Evolutionary conservation across 1,140 invertebrate species (phyloP).

Genomic region (Teleogryllus occipitalis): DNA sequence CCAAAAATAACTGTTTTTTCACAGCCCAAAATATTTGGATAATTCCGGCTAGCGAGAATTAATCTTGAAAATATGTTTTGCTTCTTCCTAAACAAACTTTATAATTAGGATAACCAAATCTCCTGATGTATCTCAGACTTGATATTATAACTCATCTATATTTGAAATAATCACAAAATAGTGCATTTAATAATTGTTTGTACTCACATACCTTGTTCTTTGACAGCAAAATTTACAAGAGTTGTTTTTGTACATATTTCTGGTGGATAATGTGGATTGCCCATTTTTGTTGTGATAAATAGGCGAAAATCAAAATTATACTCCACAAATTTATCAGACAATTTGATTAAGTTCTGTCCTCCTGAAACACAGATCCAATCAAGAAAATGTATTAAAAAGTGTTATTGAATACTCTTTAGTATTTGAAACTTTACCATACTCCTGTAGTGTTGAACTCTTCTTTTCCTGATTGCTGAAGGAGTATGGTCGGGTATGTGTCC

Average conservation of each 20-base stretch:
- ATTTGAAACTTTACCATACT: neutral
- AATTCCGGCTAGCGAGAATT: no score
- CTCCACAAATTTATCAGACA: constrained; percentile 80
- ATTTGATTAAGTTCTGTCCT: constrained; percentile 59
- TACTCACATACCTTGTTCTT: constrained; percentile 57
- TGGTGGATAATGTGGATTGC: constrained; percentile 83
- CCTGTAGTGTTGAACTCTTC: neutral
- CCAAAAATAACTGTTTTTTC: no score
- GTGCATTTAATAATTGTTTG: no score
- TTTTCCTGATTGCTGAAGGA: neutral
- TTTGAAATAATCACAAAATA: no score
- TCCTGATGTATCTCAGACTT: no score
- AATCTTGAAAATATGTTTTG: no score
- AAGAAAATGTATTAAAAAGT: neutral
- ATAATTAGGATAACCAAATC: no score
- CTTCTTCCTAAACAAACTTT: no score
- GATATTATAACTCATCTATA: no score
- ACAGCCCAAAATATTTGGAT: no score
- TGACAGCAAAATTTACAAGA: constrained; percentile 88
- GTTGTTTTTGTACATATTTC: constrained; percentile 86
- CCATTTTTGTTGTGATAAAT: constrained; percentile 82
- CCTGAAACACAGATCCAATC: constrained; percentile 35
- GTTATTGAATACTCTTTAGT: neutral
- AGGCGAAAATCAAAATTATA: constrained; percentile 71
- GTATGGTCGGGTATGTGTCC: no score